Base-by-base conservation (phyloP, 1,140 invertebrate species). In the Drosophila persimilis region DNA sequence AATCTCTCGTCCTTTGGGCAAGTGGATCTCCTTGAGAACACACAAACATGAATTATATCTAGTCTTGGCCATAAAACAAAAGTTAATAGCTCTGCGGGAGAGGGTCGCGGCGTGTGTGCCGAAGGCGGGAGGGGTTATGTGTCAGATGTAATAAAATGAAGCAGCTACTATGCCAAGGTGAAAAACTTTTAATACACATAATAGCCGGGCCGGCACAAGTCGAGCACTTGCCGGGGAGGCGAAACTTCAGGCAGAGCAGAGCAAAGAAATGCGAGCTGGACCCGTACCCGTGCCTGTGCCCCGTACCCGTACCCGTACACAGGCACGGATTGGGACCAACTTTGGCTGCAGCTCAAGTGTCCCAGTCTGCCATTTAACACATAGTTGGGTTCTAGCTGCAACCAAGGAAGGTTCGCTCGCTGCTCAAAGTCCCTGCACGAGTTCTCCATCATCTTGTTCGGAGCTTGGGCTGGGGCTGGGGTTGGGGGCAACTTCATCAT, bases 101-200 rank as follows among this genome's bases (percentile, higher is more conserved):
- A 50, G 65, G 65, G 65, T 35, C 43, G 5, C 15, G 15, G 50
- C 9, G 20, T 45, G 13, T 20, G 20, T 8, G 47, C 43, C 24
- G 24, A 5, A 5, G 8, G 29, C 7, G 29, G 29, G 47, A 35
- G 73, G 75, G 58, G 75, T 78, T 64, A 67, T 66, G 61, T 85
- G 77, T 77, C 76, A 70, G 80, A 62, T 73, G 81, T 86, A 78
- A 86, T 86, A 86, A 88, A 88, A 86, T 85, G 80, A 80, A 77
- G 75, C 80, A 84, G 75, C 70, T 69, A 63, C 70, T 70, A 39
- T 74, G 63, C 59, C 57, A 63, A 74, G 71, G 71, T 88, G 67
- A 86, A 88, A 89, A 88, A 88, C 66, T 88, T 88, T 88, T 88
- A 88, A 88, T 88, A 89, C 84, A 89, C 79, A 88, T 88, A 83